Evolutionary conservation across 2,797 vertebrate species (phyloP), one percentile per base, ranked within the genome.

Genomic region (Smutsia temminckii): DNA sequence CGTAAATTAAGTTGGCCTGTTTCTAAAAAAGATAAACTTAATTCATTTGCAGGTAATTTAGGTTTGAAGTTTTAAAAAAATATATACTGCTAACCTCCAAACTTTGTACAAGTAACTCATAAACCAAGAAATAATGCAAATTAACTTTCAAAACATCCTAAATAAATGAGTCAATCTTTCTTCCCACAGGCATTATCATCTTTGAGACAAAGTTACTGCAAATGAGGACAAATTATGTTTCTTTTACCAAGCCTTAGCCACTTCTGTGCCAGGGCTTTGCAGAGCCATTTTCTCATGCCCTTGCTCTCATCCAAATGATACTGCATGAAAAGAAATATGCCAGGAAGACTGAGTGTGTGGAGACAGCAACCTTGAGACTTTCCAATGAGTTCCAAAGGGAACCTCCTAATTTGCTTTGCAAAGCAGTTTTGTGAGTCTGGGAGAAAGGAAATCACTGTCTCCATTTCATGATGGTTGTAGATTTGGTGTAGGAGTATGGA

Each of bases 1-100:
- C 2, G 9, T 42, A 29, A 37, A 64, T 2, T 71, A 1, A 57
- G 3, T 16, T 46, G 6, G 34, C 32, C 7, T 2, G 57, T 3
- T 51, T 64, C 27, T 49, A 57, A 53, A 69, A n/a, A 75, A 34
- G 2, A 49, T 63, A 25, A 18, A 84, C 13, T 53, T 55, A 27
- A 61, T 91, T 59, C 32, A 79, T 61, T 71, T 68, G 78, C 3
- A 85, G 46, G 14, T 34, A 71, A 63, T 57, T 14, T 77, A 34
- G 49, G 63, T 27, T 37, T 51, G 25, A 5, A 25, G 14, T 74
- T 90, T 46, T 78, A 37, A 32, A 29, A 27, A 40, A 69, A 84
- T 63, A 42, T 18, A 69, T 37, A 46, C 46, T 53, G 4, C 6
- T 81, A 40, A 18, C 8, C 40, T 64, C 12, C 40, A 89, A 32